Evolutionary conservation across 2,113 vertebrate genomes (phyloP).

Genomic region (Circaetus cinerascens): DNA sequence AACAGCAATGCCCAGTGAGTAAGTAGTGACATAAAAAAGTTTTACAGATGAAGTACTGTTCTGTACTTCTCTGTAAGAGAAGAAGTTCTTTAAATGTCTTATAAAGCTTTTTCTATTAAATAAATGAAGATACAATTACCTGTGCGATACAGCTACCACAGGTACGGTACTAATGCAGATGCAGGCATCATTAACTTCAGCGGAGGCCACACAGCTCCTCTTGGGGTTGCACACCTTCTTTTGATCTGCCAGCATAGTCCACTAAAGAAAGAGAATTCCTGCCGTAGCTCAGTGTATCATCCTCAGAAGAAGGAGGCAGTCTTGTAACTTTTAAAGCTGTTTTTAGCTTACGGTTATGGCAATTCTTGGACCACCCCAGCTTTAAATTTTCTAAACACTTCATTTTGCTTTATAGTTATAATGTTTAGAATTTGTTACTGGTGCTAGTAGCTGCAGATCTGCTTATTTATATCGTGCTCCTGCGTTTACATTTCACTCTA

Average conservation of each 20-base stretch:
- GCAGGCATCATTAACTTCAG: background rate
- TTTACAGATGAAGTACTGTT: background rate
- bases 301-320: background rate
- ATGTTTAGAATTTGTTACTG: constrained; percentile 51
- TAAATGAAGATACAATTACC: background rate
- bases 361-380: constrained; percentile 34
- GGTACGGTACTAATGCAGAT: background rate
- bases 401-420: constrained; percentile 45
- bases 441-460: constrained; percentile 35
- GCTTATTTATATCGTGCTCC: constrained; percentile 58
- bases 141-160: background rate
- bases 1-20: background rate
- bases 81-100: background rate
- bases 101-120: background rate
- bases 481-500: constrained; percentile 60
- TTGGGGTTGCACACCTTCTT: background rate
- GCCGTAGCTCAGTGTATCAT: background rate
- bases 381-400: constrained; percentile 44
- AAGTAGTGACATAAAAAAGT: background rate
- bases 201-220: background rate
- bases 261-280: background rate
- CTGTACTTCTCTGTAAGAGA: background rate
- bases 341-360: constrained; percentile 17
- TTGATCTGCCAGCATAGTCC: background rate
- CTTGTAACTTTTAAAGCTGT: background rate